Percentiles rank a stretch among this genome's conserved stretches.
Conservation (phyloP, 1,140 invertebrate species). For the Pseudachorutes palmiensis region DNA sequence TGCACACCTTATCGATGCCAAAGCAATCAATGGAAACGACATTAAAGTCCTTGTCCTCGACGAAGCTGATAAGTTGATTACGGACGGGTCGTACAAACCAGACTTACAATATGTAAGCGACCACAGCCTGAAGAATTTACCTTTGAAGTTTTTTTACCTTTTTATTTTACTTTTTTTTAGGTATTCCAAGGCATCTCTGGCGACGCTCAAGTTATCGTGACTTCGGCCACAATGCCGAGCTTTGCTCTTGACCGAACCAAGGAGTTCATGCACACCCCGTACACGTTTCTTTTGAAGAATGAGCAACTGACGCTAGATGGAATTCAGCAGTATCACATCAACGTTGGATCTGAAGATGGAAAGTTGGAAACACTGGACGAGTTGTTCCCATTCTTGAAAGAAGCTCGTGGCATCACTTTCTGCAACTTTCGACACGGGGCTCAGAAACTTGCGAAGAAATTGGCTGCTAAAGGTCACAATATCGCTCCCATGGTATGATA, state of each 20-base stretch:
- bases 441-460: background rate
- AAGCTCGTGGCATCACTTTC: background rate
- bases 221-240: slow-evolving; percentile 21
- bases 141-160: background rate
- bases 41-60: slow-evolving; percentile 15
- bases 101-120: background rate
- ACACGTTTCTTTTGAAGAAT: slow-evolving; percentile 6
- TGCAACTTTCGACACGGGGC: background rate
- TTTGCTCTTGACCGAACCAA: background rate
- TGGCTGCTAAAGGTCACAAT: background rate
- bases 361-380: slow-evolving; percentile 15
- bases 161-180: too few species aligned
- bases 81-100: background rate
- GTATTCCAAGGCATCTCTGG: background rate
- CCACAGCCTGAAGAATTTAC: too few species aligned
- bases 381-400: background rate
- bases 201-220: slow-evolving; percentile 15
- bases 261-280: slow-evolving; percentile 4
- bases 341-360: background rate
- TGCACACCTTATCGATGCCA: background rate
- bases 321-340: slow-evolving; percentile 22
- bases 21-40: background rate
- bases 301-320: slow-evolving; percentile 23
- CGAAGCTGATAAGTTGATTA: slow-evolving; percentile 27
- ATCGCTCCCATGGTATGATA: background rate